Percentiles rank a stretch among this genome's conserved stretches.
Evolutionary conservation across 2,888 invertebrate species (phyloP).

Genomic region (Syrista parreyssii): DNA sequence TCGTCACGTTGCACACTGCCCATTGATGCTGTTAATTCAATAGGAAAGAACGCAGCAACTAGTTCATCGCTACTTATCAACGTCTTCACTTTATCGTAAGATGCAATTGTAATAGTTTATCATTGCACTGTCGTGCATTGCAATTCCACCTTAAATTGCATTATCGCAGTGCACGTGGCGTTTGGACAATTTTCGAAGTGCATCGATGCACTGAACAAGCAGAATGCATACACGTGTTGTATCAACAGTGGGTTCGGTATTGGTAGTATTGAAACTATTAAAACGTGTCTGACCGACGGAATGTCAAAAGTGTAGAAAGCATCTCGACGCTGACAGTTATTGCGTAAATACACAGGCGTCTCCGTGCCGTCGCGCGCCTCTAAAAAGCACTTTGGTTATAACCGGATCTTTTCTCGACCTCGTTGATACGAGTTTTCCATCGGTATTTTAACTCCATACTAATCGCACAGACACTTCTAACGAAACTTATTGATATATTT

Average conservation of each 20-base stretch:
- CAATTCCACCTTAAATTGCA: background rate
- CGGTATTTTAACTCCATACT: background rate
- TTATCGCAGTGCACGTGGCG: background rate
- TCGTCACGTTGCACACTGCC: background rate
- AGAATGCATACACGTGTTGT: background rate
- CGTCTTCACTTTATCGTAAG: background rate
- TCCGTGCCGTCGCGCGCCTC: background rate
- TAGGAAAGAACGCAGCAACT: too few species aligned
- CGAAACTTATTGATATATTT: background rate
- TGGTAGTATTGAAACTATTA: background rate
- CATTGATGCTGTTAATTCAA: background rate
- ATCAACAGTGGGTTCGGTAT: background rate
- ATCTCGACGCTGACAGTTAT: background rate
- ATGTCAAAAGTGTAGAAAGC: background rate
- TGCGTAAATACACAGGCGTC: conserved; percentile 1
- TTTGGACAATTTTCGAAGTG: background rate
- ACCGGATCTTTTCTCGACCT: background rate
- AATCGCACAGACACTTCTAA: background rate
- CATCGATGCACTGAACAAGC: background rate
- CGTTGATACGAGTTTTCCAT: background rate
- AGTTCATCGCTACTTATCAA: background rate
- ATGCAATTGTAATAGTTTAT: background rate
- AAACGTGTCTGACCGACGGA: background rate
- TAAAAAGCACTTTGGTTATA: background rate
- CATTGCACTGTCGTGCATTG: background rate